Evolutionary conservation across 2,888 invertebrate species (phyloP).

Genomic region (Pedicia rivosa): DNA sequence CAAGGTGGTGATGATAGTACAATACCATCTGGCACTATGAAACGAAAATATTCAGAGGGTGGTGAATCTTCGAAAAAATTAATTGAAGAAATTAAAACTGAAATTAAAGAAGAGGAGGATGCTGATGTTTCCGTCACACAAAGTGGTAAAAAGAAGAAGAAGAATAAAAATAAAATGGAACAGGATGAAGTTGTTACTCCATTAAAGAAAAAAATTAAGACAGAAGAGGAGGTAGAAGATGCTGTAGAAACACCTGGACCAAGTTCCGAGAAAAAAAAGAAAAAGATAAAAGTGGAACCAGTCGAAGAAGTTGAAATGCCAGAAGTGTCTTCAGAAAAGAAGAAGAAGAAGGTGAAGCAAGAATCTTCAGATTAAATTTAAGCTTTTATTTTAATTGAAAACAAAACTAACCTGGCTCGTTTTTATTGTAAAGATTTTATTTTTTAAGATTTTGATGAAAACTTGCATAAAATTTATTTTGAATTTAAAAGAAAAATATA

Average conservation of each 20-base stretch:
- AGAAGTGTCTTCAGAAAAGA: constrained; percentile 31
- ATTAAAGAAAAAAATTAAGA: background rate
- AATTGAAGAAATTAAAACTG: constrained; percentile 16
- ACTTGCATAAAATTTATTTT: too few relatives aligned
- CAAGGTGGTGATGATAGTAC: constrained; percentile 69
- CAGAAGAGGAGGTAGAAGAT: background rate
- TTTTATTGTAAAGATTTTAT: too few relatives aligned
- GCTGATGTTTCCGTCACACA: constrained; percentile 15
- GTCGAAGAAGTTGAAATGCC: constrained; percentile 16
- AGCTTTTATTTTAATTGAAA: background rate
- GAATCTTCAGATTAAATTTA: constrained; percentile 25
- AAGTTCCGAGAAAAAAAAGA: constrained; percentile 32
- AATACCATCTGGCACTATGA: constrained; percentile 37
- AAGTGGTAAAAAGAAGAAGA: constrained; percentile 15
- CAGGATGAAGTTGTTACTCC: constrained; percentile 15
- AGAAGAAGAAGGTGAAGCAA: constrained; percentile 37
- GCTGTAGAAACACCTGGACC: constrained; percentile 13
- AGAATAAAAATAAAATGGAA: constrained; percentile 17
- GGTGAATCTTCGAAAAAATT: constrained; percentile 17
- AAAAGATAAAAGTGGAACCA: constrained; percentile 31
- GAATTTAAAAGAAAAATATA: too few relatives aligned
- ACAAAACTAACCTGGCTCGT: too few relatives aligned
- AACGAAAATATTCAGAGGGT: constrained; percentile 41
- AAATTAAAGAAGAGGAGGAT: constrained; percentile 13
- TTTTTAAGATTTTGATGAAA: too few relatives aligned